Evolutionary conservation across 2,888 invertebrate species (phyloP).

Genomic region (Eulithis prunata): DNA sequence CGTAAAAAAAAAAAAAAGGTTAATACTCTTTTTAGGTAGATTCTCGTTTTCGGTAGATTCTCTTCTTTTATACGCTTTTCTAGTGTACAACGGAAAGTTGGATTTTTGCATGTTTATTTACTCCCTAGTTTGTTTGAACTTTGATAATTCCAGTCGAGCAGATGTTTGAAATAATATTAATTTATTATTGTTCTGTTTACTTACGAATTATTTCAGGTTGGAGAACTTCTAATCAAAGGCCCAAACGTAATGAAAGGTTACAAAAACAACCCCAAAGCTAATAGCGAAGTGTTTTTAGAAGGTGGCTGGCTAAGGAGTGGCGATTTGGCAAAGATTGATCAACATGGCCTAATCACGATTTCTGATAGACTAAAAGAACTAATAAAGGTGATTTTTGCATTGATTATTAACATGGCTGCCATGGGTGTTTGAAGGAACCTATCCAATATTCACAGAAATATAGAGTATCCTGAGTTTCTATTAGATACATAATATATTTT

Average conservation of each 20-base stretch:
- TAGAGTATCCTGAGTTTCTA: too few relatives aligned
- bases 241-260: constrained; percentile 94
- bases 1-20: too few relatives aligned
- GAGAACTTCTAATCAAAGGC: constrained; percentile 90
- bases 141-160: not conserved
- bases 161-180: not conserved
- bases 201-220: constrained; percentile 67
- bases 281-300: constrained; percentile 85
- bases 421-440: too few relatives aligned
- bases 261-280: constrained; percentile 89
- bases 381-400: constrained; percentile 85
- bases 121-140: not conserved
- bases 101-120: too few relatives aligned
- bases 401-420: too few relatives aligned
- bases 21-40: too few relatives aligned
- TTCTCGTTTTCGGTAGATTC: too few relatives aligned
- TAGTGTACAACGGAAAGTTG: too few relatives aligned
- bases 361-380: constrained; percentile 92
- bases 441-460: too few relatives aligned
- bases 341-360: constrained; percentile 87
- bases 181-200: not conserved
- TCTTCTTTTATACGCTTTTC: too few relatives aligned
- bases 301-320: constrained; percentile 91
- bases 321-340: constrained; percentile 87
- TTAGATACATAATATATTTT: too few relatives aligned